phyloP scores from a whole-genome alignment of 92 coral and sea anemone genomes.

The Epizoanthus ramosus region DNA sequence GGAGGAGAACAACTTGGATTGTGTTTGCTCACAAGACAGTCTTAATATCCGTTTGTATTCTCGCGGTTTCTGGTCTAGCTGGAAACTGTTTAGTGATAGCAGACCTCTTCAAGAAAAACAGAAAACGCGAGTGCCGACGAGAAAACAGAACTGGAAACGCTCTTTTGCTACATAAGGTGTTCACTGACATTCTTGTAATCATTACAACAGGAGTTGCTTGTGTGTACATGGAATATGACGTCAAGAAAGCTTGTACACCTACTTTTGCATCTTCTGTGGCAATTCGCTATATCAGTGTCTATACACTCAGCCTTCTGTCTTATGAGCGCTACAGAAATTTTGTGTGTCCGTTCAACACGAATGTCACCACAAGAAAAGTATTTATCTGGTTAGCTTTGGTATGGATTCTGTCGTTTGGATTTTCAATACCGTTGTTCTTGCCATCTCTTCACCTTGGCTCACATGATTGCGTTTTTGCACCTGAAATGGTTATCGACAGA shows the following conservation, averaged over 20 bases:
- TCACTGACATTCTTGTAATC: constrained; percentile 24
- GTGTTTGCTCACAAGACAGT: constrained; percentile 1
- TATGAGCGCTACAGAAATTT: constrained; percentile 32
- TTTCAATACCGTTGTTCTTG: constrained; percentile 18
- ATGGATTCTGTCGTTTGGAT: constrained; percentile 23
- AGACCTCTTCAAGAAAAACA: constrained; percentile 23
- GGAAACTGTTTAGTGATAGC: constrained; percentile 15
- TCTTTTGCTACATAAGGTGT: constrained; percentile 13
- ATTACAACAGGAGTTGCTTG: constrained; percentile 8
- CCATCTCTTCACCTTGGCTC: constrained; percentile 10
- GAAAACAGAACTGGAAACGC: constrained; percentile 4
- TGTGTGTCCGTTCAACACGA: constrained; percentile 31
- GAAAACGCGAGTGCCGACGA: constrained; percentile 8
- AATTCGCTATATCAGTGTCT: constrained; percentile 21
- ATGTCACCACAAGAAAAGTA: constrained; percentile 12
- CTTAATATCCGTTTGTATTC: neutral
- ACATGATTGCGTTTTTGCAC: constrained; percentile 10
- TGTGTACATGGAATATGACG: neutral
- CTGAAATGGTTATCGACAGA: neutral
- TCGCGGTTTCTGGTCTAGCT: neutral
- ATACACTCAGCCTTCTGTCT: constrained; percentile 12
- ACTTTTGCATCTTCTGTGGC: constrained; percentile 3
- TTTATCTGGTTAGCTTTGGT: constrained; percentile 10
- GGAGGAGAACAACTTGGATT: constrained; percentile 10
- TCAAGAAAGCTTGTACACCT: neutral